phyloP scores from a whole-genome alignment of 1,140 invertebrate genomes.

The Ctenoplectra terminalis region DNA sequence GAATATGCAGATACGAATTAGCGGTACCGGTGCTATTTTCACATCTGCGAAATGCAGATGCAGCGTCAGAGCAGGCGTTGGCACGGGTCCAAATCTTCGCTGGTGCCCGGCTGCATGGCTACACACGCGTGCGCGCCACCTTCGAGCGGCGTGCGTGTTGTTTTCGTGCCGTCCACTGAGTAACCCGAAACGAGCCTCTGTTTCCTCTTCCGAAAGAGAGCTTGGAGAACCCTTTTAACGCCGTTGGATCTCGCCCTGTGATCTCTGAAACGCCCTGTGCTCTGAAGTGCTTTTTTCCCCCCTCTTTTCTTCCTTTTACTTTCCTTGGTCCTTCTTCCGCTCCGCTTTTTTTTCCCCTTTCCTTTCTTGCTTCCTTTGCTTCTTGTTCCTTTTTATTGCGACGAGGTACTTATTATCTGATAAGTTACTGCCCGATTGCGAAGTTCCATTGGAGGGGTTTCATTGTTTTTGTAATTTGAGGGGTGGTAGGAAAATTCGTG shows the following conservation, averaged over 20 bases:
- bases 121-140: constrained; percentile 36
- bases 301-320: too few species aligned
- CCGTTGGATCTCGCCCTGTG: constrained; percentile 13
- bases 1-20: constrained; percentile 61
- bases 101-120: constrained; percentile 2
- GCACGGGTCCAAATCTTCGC: constrained; percentile 58
- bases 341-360: background rate
- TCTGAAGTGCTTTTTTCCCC: background rate
- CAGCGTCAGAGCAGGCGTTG: constrained; percentile 53
- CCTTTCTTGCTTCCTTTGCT: background rate
- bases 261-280: constrained; percentile 8
- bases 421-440: too few species aligned
- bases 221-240: constrained; percentile 14
- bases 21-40: constrained; percentile 60
- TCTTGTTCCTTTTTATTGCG: too few species aligned
- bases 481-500: too few species aligned
- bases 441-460: too few species aligned
- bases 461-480: too few species aligned
- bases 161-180: constrained; percentile 30
- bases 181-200: constrained; percentile 18
- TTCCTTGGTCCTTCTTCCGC: background rate
- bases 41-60: constrained; percentile 62
- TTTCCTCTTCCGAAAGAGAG: background rate
- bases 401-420: too few species aligned
- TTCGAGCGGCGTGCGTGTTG: constrained; percentile 44